phyloP scores from a whole-genome alignment of 2,888 invertebrate genomes.

The Scaptomyza flava region DNA sequence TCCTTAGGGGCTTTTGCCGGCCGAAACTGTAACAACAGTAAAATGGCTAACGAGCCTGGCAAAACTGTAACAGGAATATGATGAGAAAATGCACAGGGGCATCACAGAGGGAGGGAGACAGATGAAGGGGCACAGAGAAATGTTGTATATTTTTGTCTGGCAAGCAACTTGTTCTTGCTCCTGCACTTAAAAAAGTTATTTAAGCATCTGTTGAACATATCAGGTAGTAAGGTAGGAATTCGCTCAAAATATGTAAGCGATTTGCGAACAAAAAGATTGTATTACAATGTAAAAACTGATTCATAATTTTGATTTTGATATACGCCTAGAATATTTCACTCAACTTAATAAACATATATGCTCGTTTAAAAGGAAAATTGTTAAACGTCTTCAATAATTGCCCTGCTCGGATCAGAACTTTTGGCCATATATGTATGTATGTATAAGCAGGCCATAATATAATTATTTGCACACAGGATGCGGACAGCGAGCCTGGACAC shows the following conservation, averaged over 20 bases:
- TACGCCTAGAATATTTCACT: not conserved
- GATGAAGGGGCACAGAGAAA: not conserved
- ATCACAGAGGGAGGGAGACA: too few relatives aligned
- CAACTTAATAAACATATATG: too few relatives aligned
- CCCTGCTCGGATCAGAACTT: not conserved
- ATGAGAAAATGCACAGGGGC: constrained; percentile 4
- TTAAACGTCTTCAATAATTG: not conserved
- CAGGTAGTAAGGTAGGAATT: not conserved
- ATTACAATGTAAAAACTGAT: not conserved
- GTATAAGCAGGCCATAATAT: constrained; percentile 21
- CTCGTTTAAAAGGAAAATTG: not conserved
- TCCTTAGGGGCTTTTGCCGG: constrained; percentile 56
- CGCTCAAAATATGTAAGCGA: not conserved
- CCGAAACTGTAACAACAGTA: constrained; percentile 44
- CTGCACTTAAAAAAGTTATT: constrained; percentile 4
- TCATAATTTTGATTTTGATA: not conserved
- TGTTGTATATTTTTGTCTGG: constrained; percentile 4
- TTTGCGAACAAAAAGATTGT: not conserved
- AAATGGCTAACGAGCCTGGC: constrained; percentile 51
- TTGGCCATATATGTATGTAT: constrained; percentile 41
- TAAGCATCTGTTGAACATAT: constrained; percentile 20
- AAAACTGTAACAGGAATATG: constrained; percentile 38
- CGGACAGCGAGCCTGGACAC: constrained; percentile 7
- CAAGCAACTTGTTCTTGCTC: constrained; percentile 6
- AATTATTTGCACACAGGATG: constrained; percentile 51